Percentiles rank a stretch among this genome's conserved stretches.
phyloP scores from a whole-genome alignment of 2,888 invertebrate genomes.

The Drosophila hamatofila region DNA sequence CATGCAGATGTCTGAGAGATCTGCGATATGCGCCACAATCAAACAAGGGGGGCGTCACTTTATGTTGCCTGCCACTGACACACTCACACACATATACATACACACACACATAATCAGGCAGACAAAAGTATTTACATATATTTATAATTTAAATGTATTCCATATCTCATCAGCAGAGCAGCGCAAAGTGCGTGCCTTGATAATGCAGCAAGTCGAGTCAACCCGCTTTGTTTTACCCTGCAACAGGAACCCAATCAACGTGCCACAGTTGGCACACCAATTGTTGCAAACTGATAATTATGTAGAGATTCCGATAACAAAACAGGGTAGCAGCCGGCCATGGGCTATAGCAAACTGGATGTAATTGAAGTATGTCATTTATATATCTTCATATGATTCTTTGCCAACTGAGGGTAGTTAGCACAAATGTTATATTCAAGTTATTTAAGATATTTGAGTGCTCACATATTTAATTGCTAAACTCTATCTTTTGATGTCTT shows the following conservation, averaged over 20 bases:
- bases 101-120: not conserved
- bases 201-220: conserved; percentile 26
- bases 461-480: not conserved
- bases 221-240: conserved; percentile 17
- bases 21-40: conserved; percentile 19
- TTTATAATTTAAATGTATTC: conserved; percentile 63
- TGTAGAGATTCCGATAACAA: conserved; percentile 24
- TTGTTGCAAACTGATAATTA: conserved; percentile 34
- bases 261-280: conserved; percentile 33
- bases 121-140: conserved; percentile 19
- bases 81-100: not conserved
- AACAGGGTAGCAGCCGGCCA: not conserved
- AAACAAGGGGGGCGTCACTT: conserved; percentile 19
- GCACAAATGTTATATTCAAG: too few species aligned
- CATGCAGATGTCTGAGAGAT: conserved; percentile 69
- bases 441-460: not conserved
- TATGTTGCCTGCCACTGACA: conserved; percentile 1
- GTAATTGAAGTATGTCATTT: conserved; percentile 7
- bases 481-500: not conserved
- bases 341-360: not conserved
- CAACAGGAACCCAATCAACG: conserved; percentile 13
- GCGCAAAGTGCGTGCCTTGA: conserved; percentile 28
- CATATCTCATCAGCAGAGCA: conserved; percentile 48
- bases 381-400: not conserved
- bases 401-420: conserved; percentile 1